Conservation (phyloP, 2,797 vertebrate species). For the Thamnophis elegans region DNA sequence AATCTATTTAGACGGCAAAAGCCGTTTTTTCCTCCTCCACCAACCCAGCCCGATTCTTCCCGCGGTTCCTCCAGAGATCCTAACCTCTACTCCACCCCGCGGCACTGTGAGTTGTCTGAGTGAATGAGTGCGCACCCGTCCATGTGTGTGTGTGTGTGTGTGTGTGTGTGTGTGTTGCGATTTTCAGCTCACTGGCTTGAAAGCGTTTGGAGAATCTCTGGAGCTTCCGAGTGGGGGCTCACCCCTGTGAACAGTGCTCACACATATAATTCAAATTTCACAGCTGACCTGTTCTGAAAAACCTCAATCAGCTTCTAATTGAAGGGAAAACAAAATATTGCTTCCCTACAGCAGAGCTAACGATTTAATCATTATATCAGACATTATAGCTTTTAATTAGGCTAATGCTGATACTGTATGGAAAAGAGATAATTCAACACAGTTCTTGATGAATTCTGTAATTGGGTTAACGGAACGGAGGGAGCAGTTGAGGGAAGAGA, state of each 20-base stretch:
- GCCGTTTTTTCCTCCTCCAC: background rate
- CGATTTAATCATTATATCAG: conserved; percentile 97
- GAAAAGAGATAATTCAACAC: conserved; percentile 86
- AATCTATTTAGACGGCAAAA: background rate
- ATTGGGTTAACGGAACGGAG: conserved; percentile 84
- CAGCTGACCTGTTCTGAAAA: conserved; percentile 98
- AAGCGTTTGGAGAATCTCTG: conserved; percentile 74
- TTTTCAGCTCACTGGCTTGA: conserved; percentile 63
- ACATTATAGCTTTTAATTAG: conserved; percentile 95
- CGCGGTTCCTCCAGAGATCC: background rate
- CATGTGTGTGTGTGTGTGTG: conserved; percentile 20
- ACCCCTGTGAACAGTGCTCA: conserved; percentile 82
- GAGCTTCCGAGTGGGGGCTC: conserved; percentile 77
- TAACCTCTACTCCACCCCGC: background rate
- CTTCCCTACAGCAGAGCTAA: conserved; percentile 94
- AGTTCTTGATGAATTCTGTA: conserved; percentile 87
- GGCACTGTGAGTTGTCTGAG: conserved; percentile 11
- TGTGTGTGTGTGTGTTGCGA: conserved; percentile 34
- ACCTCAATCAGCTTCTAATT: conserved; percentile 98
- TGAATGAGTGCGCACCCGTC: background rate
- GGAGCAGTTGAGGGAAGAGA: conserved; percentile 79
- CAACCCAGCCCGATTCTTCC: background rate
- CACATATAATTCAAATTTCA: conserved; percentile 98
- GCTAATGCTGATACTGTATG: conserved; percentile 89
- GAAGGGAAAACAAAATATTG: conserved; percentile 96